Evolutionary conservation across 2,797 vertebrate genomes (phyloP).

Genomic region (Lagodon rhomboides): DNA sequence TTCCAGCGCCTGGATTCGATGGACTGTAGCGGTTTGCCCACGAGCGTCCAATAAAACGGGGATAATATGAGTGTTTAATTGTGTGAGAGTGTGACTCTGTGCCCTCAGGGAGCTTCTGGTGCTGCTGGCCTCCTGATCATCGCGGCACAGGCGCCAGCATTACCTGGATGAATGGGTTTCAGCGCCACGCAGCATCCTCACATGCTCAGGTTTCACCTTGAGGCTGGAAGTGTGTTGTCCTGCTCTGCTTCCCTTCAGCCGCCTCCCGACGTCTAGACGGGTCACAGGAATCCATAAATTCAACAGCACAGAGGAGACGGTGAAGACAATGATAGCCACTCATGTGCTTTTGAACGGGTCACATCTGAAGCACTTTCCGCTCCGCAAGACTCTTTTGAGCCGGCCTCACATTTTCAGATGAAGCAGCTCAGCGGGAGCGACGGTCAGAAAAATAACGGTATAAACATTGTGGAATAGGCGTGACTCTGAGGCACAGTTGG

Average conservation of each 20-base stretch:
- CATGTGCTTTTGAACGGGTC: background rate
- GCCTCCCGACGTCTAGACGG: background rate
- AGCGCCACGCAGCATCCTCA: background rate
- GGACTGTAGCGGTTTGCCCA: background rate
- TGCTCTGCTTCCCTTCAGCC: background rate
- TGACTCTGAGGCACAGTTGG: background rate
- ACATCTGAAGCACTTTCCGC: background rate
- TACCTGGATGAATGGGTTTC: conserved; percentile 7
- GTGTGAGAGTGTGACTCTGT: conserved; percentile 18
- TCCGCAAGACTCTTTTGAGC: too few relatives aligned
- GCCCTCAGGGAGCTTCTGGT: background rate
- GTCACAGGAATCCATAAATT: conserved; percentile 9
- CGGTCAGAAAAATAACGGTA: background rate
- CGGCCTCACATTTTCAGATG: background rate
- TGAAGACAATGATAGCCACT: background rate
- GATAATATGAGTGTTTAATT: conserved; percentile 26
- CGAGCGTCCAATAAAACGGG: conserved; percentile 18
- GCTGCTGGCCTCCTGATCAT: conserved; percentile 22
- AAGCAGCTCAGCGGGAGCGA: background rate
- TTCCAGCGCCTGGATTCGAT: background rate
- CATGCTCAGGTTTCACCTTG: background rate
- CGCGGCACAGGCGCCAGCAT: conserved; percentile 11
- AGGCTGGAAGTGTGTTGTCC: background rate
- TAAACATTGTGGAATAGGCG: background rate
- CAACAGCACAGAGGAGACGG: background rate